These are phyloP conservation scores for Leptinotarsa peninsularis DNA, from an alignment of 2,888 invertebrate genomes.

Conservation along the genomic window DNA sequence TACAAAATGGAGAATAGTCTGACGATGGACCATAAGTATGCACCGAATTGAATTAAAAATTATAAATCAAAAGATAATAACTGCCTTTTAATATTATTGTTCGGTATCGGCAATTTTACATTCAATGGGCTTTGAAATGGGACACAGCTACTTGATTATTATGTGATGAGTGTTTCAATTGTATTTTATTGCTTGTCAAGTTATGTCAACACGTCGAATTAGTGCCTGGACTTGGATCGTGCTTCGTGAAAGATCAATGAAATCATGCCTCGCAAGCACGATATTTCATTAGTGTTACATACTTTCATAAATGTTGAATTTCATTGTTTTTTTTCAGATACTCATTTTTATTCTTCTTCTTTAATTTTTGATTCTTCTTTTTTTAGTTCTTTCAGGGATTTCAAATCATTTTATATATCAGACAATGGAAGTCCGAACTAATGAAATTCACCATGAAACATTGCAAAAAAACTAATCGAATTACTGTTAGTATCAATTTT, in stretches of 20 bases:
- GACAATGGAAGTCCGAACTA: no score
- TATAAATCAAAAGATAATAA: constrained; percentile 27
- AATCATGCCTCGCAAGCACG: not conserved
- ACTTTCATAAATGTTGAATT: not conserved
- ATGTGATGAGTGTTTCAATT: constrained; percentile 31
- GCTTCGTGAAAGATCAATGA: not conserved
- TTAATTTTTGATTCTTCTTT: no score
- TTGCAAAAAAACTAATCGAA: no score
- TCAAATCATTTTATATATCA: no score
- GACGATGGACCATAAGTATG: not conserved
- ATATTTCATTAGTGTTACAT: not conserved
- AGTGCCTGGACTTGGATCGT: not conserved
- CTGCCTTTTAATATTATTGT: constrained; percentile 28
- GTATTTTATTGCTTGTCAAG: constrained; percentile 31
- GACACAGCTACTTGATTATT: constrained; percentile 34
- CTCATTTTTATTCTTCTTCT: no score
- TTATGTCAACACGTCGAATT: constrained; percentile 24
- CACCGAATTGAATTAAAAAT: constrained; percentile 32
- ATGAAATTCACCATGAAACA: no score
- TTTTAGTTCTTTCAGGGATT: no score
- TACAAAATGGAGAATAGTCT: not conserved
- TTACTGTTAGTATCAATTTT: no score
- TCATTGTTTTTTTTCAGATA: no score
- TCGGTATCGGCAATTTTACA: constrained; percentile 32
- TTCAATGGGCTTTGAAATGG: constrained; percentile 33